Evolutionary conservation across 1,140 invertebrate species (phyloP).

Genomic region (Musca domestica): DNA sequence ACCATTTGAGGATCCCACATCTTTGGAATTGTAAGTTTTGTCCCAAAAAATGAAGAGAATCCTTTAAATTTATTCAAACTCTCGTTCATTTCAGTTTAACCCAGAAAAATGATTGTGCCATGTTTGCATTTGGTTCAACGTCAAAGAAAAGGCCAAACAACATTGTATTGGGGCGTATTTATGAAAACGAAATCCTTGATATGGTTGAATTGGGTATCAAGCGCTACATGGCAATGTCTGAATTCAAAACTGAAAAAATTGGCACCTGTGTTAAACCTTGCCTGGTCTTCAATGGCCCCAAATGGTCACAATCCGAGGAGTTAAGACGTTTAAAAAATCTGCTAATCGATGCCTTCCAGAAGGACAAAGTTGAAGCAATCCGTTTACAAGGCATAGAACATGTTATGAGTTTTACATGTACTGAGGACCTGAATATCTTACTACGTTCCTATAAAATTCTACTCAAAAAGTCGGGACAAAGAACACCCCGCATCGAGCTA

Average conservation of each 20-base stretch:
- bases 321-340: slow-evolving; percentile 83
- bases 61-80: background rate
- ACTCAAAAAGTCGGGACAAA: slow-evolving; percentile 88
- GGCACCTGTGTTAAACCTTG: slow-evolving; percentile 85
- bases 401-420: slow-evolving; percentile 83
- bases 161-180: slow-evolving; percentile 84
- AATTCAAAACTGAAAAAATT: slow-evolving; percentile 81
- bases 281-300: slow-evolving; percentile 88
- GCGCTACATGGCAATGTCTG: slow-evolving; percentile 72
- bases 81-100: slow-evolving; percentile 60
- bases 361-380: slow-evolving; percentile 76
- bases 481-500: slow-evolving; percentile 85
- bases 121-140: slow-evolving; percentile 89
- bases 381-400: slow-evolving; percentile 91
- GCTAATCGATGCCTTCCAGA: slow-evolving; percentile 90
- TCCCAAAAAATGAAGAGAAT: background rate
- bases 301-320: slow-evolving; percentile 81
- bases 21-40: slow-evolving; percentile 73
- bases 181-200: slow-evolving; percentile 86
- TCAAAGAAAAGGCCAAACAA: slow-evolving; percentile 95
- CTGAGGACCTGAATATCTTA: slow-evolving; percentile 73
- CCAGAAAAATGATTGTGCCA: slow-evolving; percentile 80
- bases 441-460: slow-evolving; percentile 86
- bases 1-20: slow-evolving; percentile 80
- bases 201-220: slow-evolving; percentile 95